Evolutionary conservation across 2,113 vertebrate genomes (phyloP).

Genomic region (Orcinus orca): DNA sequence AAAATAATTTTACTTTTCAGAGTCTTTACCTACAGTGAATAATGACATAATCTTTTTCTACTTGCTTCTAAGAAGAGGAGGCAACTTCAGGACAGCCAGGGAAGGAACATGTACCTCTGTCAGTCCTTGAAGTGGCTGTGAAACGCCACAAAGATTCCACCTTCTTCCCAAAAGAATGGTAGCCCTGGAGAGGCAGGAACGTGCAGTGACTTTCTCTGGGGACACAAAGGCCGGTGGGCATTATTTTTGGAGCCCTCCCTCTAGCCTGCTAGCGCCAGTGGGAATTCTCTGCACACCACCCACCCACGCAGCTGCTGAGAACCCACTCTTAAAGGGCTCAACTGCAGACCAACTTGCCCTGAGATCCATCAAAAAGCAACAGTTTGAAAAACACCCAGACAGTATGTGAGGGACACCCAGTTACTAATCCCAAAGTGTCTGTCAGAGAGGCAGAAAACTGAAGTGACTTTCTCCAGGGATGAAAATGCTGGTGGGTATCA

Average conservation of each 20-base stretch:
- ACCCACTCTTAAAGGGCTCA: neutral
- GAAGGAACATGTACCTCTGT: neutral
- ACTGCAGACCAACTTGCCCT: neutral
- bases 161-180: neutral
- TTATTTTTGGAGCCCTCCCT: neutral
- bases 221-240: neutral
- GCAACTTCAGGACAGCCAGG: neutral
- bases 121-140: neutral
- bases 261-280: neutral
- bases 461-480: neutral
- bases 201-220: neutral
- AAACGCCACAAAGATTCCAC: neutral
- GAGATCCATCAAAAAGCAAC: neutral
- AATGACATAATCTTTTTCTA: neutral
- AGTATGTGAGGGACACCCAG: neutral
- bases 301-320: neutral
- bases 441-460: neutral
- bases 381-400: neutral
- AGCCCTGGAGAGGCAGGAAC: no score
- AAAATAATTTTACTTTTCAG: neutral
- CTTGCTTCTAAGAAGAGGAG: neutral
- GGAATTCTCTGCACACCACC: neutral
- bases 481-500: neutral
- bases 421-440: neutral
- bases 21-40: neutral